Evolutionary conservation across 2,888 invertebrate species (phyloP), one percentile per base, ranked within the genome.

Genomic region (Amiota minor): DNA sequence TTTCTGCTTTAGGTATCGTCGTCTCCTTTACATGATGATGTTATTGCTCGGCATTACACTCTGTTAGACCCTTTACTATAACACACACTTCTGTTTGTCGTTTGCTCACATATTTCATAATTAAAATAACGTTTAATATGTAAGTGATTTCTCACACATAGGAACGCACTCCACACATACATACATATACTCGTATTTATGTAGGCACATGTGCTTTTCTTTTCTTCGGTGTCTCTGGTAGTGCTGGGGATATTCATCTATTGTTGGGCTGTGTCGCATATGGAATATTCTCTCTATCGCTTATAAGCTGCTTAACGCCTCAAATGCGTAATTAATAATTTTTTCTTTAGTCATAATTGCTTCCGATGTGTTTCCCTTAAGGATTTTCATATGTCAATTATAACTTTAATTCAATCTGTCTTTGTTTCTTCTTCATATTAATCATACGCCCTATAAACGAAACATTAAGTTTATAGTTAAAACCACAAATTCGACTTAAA

Each of bases 281-380:
- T 56, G 76, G 35, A 35, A 35, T 35, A 74, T 81, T 67, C 73
- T 76, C 75, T 74, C 78, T 79, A 83, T 85, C 81, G 85, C 84
- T 83, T 83, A 71, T 80, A 73, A 77, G 78, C 81, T 61, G 77
- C 73, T 81, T 78, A 78, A 73, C 68, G 76, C 70, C 70, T 76
- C 73, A 76, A 81, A 78, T 82, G 78, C 59, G 76, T 85, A 82
- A 78, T 81, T 82, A 80, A 78, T 74, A 76, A 80, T 74, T 77
- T 78, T 72, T 71, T 74, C 61, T 62, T 71, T 65, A 65, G n/a
- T 18, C 16, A 65, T 46, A 65, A 46, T 47, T 65, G 47, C 46
- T 35, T 14, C 35, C 35, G 35, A 35, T 35, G 35, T 35, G 6
- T 35, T 35, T 35, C 35, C 35, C 6, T 8, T 35, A 35, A 35